These are phyloP conservation scores for Dipodomys stephensi DNA, from an alignment of 2,113 vertebrate genomes.

Conservation along the genomic window DNA sequence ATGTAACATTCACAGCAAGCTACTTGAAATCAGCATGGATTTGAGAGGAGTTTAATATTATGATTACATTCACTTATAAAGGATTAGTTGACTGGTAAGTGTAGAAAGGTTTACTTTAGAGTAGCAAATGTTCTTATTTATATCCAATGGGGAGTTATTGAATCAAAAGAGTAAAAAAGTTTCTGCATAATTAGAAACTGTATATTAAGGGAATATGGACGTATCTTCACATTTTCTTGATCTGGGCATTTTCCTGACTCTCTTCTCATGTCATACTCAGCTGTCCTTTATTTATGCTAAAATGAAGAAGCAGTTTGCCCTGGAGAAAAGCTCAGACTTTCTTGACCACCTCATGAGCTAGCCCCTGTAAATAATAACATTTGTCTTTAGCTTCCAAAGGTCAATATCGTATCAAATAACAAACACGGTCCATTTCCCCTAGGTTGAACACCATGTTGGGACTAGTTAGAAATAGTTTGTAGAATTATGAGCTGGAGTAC, in stretches of 20 bases:
- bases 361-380: background rate
- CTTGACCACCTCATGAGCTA: background rate
- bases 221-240: background rate
- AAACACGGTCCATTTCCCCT: background rate
- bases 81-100: background rate
- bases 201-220: background rate
- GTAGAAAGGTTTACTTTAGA: background rate
- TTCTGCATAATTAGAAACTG: background rate
- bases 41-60: background rate
- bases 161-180: background rate
- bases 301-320: background rate
- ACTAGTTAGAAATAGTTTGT: background rate
- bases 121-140: background rate
- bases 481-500: background rate
- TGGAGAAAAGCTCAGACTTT: background rate
- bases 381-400: background rate
- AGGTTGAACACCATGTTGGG: background rate
- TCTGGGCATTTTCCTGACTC: background rate
- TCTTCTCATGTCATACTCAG: background rate
- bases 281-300: background rate
- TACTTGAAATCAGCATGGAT: background rate
- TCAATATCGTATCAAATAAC: background rate
- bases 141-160: background rate
- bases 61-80: slow-evolving; percentile 9
- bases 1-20: background rate